Evolutionary conservation across 2,113 vertebrate species (phyloP).

Genomic region (Gymnogyps californianus): DNA sequence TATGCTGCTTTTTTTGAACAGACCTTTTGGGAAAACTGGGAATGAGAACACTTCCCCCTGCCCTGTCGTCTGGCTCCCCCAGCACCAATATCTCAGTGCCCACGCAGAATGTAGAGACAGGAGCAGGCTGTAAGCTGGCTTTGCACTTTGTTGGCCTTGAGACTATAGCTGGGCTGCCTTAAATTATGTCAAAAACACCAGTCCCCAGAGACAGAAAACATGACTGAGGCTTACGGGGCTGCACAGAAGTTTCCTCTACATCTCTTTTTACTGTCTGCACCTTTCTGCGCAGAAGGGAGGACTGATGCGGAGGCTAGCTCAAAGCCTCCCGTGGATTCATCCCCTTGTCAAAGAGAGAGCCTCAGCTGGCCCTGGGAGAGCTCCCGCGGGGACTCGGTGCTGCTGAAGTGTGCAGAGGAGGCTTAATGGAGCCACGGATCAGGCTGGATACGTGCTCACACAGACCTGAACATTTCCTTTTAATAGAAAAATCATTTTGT

Average conservation of each 20-base stretch:
- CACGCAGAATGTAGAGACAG: neutral
- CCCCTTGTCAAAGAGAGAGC: neutral
- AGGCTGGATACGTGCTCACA: accelerated
- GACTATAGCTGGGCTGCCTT: neutral
- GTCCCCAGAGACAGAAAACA: neutral
- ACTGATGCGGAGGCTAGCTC: neutral
- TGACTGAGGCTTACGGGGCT: neutral
- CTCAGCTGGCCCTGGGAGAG: neutral
- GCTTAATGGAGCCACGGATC: accelerated
- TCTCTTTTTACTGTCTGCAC: neutral
- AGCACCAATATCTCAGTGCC: neutral
- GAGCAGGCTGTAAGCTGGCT: neutral
- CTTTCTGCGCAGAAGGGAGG: neutral
- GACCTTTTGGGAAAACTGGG: neutral
- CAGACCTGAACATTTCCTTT: neutral
- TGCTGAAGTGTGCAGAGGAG: neutral
- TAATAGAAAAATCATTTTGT: neutral
- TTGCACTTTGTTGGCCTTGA: neutral
- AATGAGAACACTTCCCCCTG: neutral
- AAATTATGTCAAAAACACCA: neutral
- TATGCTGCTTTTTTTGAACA: neutral
- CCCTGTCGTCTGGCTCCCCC: accelerated
- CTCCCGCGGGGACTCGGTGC: neutral
- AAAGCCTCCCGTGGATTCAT: neutral
- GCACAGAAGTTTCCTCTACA: neutral